These are phyloP conservation scores for Eulemur rubriventer DNA, from an alignment of 2,797 vertebrate species.

Conservation along the genomic window DNA sequence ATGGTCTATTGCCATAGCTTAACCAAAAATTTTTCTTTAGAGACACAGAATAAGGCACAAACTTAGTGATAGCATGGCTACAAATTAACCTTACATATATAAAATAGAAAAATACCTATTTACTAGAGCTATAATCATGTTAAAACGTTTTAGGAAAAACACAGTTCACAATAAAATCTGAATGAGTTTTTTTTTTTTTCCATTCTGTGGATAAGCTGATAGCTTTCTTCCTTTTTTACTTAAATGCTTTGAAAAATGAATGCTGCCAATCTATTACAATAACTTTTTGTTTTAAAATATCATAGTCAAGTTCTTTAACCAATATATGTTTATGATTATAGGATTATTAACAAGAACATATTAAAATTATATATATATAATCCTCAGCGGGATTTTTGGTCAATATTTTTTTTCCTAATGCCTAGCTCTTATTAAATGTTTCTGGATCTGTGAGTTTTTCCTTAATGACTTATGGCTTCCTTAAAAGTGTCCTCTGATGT, in stretches of 20 bases:
- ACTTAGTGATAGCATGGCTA: background rate
- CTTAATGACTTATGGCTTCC: background rate
- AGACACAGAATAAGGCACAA: background rate
- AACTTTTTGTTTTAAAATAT: constrained; percentile 9
- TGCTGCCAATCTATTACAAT: background rate
- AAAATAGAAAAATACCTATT: background rate
- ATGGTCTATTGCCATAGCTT: background rate
- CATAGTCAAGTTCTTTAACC: background rate
- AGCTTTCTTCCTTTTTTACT: background rate
- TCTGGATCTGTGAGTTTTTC: background rate
- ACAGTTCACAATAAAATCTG: background rate
- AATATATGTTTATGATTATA: background rate
- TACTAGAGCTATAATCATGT: background rate
- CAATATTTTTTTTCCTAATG: background rate
- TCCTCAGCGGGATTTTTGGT: background rate
- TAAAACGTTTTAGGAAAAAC: constrained; percentile 2
- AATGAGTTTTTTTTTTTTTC: background rate
- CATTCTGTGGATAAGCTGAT: background rate
- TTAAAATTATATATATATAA: background rate
- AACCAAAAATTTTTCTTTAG: background rate
- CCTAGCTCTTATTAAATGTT: background rate
- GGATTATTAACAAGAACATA: background rate
- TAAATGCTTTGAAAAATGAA: background rate
- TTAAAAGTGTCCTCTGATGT: background rate
- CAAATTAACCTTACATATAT: background rate